phyloP scores from a whole-genome alignment of 2,797 vertebrate genomes.

The Mus spretus region DNA sequence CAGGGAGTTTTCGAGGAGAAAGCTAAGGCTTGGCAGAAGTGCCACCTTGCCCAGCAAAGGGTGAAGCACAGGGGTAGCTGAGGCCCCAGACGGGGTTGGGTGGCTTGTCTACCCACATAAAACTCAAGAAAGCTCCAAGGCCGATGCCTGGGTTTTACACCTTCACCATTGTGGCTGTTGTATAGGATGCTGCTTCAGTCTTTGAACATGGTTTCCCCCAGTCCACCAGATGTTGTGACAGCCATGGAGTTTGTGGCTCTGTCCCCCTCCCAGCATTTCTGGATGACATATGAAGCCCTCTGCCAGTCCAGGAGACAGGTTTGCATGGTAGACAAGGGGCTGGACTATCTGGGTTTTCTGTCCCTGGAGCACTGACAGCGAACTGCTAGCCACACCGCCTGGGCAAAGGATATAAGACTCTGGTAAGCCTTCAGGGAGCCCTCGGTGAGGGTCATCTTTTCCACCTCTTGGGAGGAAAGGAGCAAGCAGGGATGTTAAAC shows the following conservation, averaged over 20 bases:
- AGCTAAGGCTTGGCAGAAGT: background rate
- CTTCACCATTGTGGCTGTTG: conserved; percentile 5
- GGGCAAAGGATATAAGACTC: background rate
- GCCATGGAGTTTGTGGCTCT: background rate
- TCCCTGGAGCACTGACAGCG: background rate
- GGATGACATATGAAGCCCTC: background rate
- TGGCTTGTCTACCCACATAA: background rate
- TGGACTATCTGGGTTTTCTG: background rate
- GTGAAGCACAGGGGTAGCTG: background rate
- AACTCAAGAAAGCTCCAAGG: background rate
- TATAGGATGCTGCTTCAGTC: background rate
- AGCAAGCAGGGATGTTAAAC: background rate
- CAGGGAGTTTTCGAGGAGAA: background rate
- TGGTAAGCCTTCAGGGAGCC: background rate
- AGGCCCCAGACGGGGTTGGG: conserved; percentile 61
- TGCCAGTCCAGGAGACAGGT: background rate
- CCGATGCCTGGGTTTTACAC: background rate
- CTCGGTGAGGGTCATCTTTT: background rate
- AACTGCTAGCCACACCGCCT: background rate
- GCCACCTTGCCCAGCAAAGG: background rate
- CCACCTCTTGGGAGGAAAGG: background rate
- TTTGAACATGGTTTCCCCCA: conserved; percentile 6
- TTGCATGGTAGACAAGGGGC: background rate
- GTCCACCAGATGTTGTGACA: background rate
- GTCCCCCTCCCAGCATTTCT: background rate